These are phyloP conservation scores for Sparus aurata DNA, from an alignment of 2,797 vertebrate species.

Conservation along the genomic window DNA sequence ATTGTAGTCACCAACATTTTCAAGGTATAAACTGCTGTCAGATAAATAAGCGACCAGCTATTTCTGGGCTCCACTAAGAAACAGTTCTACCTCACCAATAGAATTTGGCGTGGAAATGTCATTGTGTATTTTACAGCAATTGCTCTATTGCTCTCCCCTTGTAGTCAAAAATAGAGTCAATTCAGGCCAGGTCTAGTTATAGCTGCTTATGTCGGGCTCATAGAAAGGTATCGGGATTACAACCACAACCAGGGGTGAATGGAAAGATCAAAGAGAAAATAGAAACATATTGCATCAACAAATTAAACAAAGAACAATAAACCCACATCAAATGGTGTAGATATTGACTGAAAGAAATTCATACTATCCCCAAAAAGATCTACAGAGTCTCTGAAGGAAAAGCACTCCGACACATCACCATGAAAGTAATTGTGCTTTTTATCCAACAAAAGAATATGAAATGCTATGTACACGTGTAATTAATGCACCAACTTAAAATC, in stretches of 20 bases:
- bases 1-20: constrained; percentile 59
- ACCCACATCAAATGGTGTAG: neutral
- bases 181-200: constrained; percentile 39
- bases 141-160: constrained; percentile 63
- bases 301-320: constrained; percentile 18
- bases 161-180: constrained; percentile 82
- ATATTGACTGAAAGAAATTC: neutral
- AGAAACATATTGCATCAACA: constrained; percentile 10
- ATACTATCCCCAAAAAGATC: neutral
- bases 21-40: constrained; percentile 86
- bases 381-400: neutral
- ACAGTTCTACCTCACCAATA: constrained; percentile 74
- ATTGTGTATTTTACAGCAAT: constrained; percentile 81
- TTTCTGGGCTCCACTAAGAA: constrained; percentile 84
- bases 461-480: neutral
- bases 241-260: constrained; percentile 31
- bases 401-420: neutral
- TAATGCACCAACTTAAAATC: neutral
- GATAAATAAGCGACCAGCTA: constrained; percentile 85
- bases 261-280: constrained; percentile 49
- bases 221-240: constrained; percentile 38
- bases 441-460: neutral
- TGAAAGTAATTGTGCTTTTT: neutral
- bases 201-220: constrained; percentile 62
- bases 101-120: constrained; percentile 84